These are phyloP conservation scores for Lanius collurio DNA, from an alignment of 2,113 vertebrate species.

Conservation along the genomic window DNA sequence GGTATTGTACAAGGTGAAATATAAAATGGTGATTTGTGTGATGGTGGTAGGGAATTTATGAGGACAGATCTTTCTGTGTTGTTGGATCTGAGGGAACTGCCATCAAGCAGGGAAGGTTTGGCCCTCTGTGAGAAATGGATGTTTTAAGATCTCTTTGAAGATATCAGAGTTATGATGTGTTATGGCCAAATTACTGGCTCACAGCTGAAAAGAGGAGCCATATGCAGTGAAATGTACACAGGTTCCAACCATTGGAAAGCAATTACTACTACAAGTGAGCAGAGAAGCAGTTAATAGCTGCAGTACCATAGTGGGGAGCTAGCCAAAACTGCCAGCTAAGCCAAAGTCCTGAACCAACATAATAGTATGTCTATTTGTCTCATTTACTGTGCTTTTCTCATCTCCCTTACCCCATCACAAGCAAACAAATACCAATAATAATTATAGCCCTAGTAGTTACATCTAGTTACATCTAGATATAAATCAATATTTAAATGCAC, in stretches of 20 bases:
- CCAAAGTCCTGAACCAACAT: neutral
- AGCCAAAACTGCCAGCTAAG: conserved; percentile 13
- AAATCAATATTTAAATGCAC: neutral
- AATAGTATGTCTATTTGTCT: neutral
- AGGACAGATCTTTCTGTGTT: neutral
- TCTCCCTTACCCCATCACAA: neutral
- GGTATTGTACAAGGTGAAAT: neutral
- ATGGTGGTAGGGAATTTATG: neutral
- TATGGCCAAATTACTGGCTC: conserved; percentile 4
- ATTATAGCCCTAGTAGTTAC: neutral
- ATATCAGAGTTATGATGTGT: neutral
- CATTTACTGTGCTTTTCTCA: neutral
- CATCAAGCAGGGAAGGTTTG: neutral
- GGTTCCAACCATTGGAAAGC: neutral
- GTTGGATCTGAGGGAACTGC: neutral
- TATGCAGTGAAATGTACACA: neutral
- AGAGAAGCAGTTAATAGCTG: neutral
- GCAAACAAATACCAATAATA: neutral
- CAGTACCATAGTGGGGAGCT: neutral
- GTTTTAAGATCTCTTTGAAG: neutral
- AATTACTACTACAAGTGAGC: neutral
- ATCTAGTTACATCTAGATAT: neutral
- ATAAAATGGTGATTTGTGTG: neutral
- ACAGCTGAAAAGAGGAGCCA: neutral
- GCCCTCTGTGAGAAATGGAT: neutral